These are phyloP conservation scores for Sapayoa aenigma DNA, from an alignment of 2,113 vertebrate species.

Conservation along the genomic window DNA sequence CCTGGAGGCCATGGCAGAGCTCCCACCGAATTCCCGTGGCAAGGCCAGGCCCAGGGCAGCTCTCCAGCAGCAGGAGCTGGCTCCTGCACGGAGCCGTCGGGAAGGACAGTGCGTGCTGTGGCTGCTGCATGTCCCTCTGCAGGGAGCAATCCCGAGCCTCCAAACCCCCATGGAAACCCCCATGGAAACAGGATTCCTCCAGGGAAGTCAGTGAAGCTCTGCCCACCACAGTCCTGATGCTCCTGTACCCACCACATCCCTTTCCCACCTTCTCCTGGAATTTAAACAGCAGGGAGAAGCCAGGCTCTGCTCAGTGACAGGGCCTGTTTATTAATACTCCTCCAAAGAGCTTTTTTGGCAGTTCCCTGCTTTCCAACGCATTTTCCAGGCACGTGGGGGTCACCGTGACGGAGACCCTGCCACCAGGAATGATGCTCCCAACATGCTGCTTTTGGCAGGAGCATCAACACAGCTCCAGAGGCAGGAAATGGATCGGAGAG, in stretches of 20 bases:
- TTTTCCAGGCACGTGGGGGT: neutral
- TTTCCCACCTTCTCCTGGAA: neutral
- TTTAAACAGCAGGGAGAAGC: neutral
- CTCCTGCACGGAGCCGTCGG: neutral
- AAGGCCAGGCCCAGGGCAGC: neutral
- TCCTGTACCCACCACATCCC: neutral
- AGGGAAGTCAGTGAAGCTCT: neutral
- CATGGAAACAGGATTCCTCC: neutral
- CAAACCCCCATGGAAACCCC: neutral
- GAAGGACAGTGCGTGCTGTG: neutral
- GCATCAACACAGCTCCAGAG: fast-evolving
- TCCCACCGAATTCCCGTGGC: neutral
- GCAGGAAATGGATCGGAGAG: neutral
- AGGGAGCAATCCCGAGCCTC: neutral
- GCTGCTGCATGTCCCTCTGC: neutral
- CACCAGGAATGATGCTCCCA: neutral
- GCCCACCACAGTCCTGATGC: neutral
- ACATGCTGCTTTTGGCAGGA: neutral
- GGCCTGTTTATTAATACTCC: neutral
- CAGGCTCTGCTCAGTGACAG: neutral
- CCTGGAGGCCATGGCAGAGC: neutral
- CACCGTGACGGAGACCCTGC: neutral
- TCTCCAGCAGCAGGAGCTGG: constrained; percentile 17
- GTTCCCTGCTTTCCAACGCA: neutral
- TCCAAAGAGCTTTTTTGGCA: constrained; percentile 33